Evolutionary conservation across 2,888 invertebrate genomes (phyloP).

Genomic region (Galeruca laticollis): DNA sequence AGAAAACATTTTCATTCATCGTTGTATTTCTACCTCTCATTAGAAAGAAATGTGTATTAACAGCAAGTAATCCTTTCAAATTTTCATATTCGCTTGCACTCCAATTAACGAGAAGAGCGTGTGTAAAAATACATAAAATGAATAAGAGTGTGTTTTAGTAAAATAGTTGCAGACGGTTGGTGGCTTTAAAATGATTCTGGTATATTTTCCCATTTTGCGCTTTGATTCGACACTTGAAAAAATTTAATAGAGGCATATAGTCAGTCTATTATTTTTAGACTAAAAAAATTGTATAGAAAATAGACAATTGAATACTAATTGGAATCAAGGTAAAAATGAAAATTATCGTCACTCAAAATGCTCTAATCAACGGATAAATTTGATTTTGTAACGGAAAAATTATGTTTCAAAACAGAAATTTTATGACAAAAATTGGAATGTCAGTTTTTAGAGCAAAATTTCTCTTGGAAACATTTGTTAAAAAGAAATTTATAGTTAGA

Average conservation of each 20-base stretch:
- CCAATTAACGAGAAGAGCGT: constrained; percentile 5
- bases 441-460: too few species aligned
- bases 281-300: background rate
- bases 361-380: too few species aligned
- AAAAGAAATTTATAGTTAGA: too few species aligned
- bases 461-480: too few species aligned
- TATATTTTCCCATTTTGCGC: background rate
- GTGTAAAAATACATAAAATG: background rate
- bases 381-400: too few species aligned
- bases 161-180: background rate
- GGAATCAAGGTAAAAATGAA: too few species aligned
- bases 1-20: background rate
- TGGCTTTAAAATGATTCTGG: background rate
- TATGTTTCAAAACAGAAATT: too few species aligned
- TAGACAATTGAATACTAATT: too few species aligned
- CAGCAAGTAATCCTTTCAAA: constrained; percentile 2
- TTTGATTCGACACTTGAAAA: background rate
- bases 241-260: background rate
- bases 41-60: background rate
- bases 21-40: background rate
- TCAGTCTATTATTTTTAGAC: background rate
- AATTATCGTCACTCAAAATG: too few species aligned
- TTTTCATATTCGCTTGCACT: background rate
- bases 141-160: background rate
- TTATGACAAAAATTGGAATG: too few species aligned